A percentile compares a stretch with the other conserved stretches of the same genome.
These are phyloP conservation scores for Microtus montanus DNA, from an alignment of 2,113 vertebrate species.

Conservation along the genomic window DNA sequence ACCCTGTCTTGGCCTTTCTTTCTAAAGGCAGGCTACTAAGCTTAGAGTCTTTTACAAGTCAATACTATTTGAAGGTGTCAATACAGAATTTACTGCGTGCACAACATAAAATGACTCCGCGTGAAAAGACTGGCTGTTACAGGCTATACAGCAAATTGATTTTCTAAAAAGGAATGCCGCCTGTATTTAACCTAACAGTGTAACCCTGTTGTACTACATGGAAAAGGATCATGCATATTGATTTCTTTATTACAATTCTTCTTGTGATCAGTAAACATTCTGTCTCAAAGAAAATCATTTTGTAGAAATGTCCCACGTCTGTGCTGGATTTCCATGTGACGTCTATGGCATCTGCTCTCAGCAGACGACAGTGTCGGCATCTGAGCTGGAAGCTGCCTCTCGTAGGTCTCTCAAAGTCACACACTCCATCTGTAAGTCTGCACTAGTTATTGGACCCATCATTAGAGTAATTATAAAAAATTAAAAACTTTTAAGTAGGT, in stretches of 20 bases:
- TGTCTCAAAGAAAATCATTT: slow-evolving; percentile 74
- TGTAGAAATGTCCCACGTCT: slow-evolving; percentile 66
- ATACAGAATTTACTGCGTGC: slow-evolving; percentile 87
- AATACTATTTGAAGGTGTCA: slow-evolving; percentile 91
- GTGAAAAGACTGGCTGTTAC: slow-evolving; percentile 85
- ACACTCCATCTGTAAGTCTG: background rate
- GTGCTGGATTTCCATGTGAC: slow-evolving; percentile 54
- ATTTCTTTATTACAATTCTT: slow-evolving; percentile 94
- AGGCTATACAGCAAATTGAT: slow-evolving; percentile 94
- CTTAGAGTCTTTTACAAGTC: slow-evolving; percentile 85
- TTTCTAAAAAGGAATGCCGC: slow-evolving; percentile 96
- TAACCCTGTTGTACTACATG: slow-evolving; percentile 95
- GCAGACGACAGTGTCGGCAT: background rate
- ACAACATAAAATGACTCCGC: slow-evolving; percentile 91
- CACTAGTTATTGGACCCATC: background rate
- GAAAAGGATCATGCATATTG: slow-evolving; percentile 96
- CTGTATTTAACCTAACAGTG: slow-evolving; percentile 97
- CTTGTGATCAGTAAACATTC: slow-evolving; percentile 89
- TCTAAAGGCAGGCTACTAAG: slow-evolving; percentile 73
- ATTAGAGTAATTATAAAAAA: slow-evolving; percentile 46
- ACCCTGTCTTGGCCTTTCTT: slow-evolving; percentile 69
- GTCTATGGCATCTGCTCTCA: slow-evolving; percentile 37
- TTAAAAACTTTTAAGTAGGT: slow-evolving; percentile 22
- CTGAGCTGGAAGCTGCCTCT: background rate
- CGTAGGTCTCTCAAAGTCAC: slow-evolving; percentile 28